Evolutionary conservation across 92 coral and sea anemone species (phyloP).

Genomic region (Zoanthus sociatus): DNA sequence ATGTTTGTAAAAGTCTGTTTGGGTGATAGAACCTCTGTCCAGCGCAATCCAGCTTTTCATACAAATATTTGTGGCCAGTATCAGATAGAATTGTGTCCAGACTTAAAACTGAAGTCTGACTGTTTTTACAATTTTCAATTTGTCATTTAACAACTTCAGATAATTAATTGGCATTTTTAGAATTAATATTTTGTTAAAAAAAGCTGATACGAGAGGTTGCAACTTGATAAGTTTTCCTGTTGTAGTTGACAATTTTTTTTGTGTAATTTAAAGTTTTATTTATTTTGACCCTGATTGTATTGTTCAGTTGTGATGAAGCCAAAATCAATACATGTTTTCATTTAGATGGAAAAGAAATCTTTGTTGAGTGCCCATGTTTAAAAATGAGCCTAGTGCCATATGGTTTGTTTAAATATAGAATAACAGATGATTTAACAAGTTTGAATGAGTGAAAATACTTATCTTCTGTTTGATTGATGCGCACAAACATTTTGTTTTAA

Average conservation of each 20-base stretch:
- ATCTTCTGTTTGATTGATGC: neutral
- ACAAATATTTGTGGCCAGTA: neutral
- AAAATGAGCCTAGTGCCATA: constrained; percentile 5
- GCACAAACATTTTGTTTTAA: constrained; percentile 46
- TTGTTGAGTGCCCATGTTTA: constrained; percentile 10
- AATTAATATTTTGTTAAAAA: neutral
- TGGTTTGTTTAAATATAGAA: neutral
- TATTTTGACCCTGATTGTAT: neutral
- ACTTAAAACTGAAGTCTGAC: too few relatives aligned
- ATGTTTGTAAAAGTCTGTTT: constrained; percentile 3
- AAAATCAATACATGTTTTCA: neutral
- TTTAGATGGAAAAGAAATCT: neutral
- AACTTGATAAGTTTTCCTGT: neutral
- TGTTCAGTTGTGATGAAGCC: neutral
- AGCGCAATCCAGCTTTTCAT: neutral
- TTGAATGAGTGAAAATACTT: neutral
- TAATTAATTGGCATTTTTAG: neutral
- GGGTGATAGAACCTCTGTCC: neutral
- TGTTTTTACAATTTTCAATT: neutral
- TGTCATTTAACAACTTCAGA: neutral
- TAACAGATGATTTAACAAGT: neutral
- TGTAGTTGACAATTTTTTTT: neutral
- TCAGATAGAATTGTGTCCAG: neutral
- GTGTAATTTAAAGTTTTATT: neutral
- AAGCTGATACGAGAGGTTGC: neutral